Conservation (phyloP, 1,140 invertebrate species). For the Macrocentrus cingulum region DNA sequence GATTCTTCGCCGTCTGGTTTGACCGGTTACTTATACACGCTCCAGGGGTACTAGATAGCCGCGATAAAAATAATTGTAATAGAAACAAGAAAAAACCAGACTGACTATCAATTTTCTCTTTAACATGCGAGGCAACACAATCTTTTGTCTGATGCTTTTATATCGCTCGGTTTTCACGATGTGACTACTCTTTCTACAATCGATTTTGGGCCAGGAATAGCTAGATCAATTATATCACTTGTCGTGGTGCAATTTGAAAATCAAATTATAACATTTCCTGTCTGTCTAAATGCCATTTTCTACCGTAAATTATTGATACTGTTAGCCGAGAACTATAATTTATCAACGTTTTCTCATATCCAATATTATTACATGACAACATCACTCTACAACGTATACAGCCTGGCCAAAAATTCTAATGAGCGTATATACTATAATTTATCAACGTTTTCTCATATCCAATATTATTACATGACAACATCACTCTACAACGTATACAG, state of each 20-base stretch:
- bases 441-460: too few relatives aligned
- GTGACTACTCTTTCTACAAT: too few relatives aligned
- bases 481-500: too few relatives aligned
- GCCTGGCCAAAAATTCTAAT: too few relatives aligned
- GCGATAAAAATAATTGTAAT: not conserved
- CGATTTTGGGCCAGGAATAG: constrained; percentile 21
- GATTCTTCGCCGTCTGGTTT: too few relatives aligned
- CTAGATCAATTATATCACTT: constrained; percentile 19
- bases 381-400: too few relatives aligned
- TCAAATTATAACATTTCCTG: constrained; percentile 22
- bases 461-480: constrained; percentile 15
- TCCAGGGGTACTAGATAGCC: not conserved
- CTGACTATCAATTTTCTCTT: constrained; percentile 8
- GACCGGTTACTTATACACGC: not conserved
- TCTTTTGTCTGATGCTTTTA: not conserved
- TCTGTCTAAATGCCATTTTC: constrained; percentile 2
- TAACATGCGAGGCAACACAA: not conserved
- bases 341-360: too few relatives aligned
- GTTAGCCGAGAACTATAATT: too few relatives aligned
- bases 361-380: constrained; percentile 15
- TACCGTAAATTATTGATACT: too few relatives aligned
- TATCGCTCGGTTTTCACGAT: not conserved
- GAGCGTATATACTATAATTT: too few relatives aligned
- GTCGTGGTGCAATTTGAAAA: constrained; percentile 22
- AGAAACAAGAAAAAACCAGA: not conserved